Evolutionary conservation across 1,140 invertebrate species (phyloP).

Genomic region (Pseudomyrmex pallidus): DNA sequence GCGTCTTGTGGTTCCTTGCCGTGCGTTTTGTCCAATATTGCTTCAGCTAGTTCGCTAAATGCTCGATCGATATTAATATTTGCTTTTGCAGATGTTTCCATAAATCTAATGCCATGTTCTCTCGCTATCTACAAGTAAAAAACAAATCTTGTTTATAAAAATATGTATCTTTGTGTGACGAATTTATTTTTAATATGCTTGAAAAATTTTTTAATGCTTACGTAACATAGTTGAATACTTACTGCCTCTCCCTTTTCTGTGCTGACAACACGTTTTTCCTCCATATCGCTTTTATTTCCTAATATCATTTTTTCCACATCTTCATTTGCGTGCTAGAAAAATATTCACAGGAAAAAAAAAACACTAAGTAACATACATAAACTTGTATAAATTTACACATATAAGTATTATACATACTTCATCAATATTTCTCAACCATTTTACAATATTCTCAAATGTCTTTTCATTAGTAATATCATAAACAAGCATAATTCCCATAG

Average conservation of each 20-base stretch:
- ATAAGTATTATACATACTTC: slow-evolving; percentile 87
- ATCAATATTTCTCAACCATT: slow-evolving; percentile 99
- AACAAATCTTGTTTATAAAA: slow-evolving; percentile 9
- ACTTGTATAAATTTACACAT: neutral
- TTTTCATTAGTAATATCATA: slow-evolving; percentile 99
- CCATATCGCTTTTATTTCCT: slow-evolving; percentile 99
- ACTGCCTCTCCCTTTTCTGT: slow-evolving; percentile 95
- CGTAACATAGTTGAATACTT: slow-evolving; percentile 71
- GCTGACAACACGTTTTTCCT: slow-evolving; percentile 97
- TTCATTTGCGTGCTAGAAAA: slow-evolving; percentile 96
- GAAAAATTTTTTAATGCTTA: too few species aligned
- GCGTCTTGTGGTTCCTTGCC: slow-evolving; percentile 89
- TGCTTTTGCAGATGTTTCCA: slow-evolving; percentile 99
- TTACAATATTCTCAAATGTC: slow-evolving; percentile 99
- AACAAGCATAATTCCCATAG: slow-evolving; percentile 99
- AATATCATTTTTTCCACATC: slow-evolving; percentile 99
- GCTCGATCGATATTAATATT: slow-evolving; percentile 99
- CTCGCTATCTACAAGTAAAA: slow-evolving; percentile 92
- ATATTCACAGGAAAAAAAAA: neutral
- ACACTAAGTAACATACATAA: neutral
- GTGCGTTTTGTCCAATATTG: slow-evolving; percentile 95
- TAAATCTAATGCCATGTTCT: slow-evolving; percentile 98
- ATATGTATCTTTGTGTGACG: too few species aligned
- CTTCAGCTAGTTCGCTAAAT: slow-evolving; percentile 98
- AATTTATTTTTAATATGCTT: too few species aligned